phyloP scores from a whole-genome alignment of 2,888 invertebrate genomes.

The Dryobota labecula region DNA sequence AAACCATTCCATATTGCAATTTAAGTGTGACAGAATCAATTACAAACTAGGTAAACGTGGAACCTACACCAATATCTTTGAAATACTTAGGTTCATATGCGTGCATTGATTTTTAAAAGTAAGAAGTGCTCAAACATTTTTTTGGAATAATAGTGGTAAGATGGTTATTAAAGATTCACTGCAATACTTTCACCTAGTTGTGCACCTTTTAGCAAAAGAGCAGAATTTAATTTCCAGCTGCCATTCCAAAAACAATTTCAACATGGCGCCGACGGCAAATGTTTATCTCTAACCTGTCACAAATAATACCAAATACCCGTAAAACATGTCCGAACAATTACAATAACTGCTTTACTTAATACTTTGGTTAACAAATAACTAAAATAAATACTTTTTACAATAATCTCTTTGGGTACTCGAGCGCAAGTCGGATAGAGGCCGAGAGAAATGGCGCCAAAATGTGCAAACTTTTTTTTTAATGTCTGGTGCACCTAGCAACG shows the following conservation, averaged over 20 bases:
- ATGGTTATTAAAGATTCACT: no score
- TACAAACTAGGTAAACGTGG: no score
- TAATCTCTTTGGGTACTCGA: conserved; percentile 66
- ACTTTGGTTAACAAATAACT: conserved; percentile 60
- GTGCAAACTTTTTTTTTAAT: conserved; percentile 49
- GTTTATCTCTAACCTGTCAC: conserved; percentile 74
- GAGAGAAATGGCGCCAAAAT: conserved; percentile 60
- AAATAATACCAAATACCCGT: conserved; percentile 57
- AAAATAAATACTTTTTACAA: conserved; percentile 60
- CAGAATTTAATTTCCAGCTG: conserved; percentile 2
- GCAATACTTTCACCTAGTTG: neutral
- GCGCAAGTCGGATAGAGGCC: conserved; percentile 59
- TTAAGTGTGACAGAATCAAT: no score
- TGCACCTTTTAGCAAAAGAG: neutral
- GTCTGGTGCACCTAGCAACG: conserved; percentile 29
- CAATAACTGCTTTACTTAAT: conserved; percentile 48
- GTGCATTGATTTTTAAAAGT: no score
- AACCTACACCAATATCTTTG: no score
- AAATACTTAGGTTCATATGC: no score
- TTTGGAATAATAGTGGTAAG: no score
- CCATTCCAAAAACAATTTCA: conserved; percentile 23
- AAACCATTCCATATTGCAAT: no score
- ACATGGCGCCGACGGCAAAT: conserved; percentile 63
- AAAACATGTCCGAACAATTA: conserved; percentile 53
- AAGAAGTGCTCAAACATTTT: no score